phyloP scores from a whole-genome alignment of 92 coral and sea anemone species.

The Blastomussa wellsi region DNA sequence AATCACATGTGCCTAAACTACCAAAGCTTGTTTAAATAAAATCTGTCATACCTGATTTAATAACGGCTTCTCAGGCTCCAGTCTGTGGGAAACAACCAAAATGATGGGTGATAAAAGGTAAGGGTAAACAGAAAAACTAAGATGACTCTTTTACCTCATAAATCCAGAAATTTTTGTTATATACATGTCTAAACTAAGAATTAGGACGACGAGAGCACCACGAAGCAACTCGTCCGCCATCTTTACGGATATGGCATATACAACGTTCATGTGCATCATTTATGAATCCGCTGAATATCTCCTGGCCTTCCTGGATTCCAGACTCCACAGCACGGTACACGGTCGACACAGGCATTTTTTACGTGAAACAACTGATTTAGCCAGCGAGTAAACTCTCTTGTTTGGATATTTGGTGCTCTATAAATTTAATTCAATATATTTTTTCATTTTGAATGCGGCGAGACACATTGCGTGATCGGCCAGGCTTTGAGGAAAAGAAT shows the following conservation, averaged over 20 bases:
- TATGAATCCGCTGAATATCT: background rate
- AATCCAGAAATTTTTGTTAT: background rate
- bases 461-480: too few relatives aligned
- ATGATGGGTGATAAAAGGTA: background rate
- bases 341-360: too few relatives aligned
- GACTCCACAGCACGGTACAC: too few relatives aligned
- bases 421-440: too few relatives aligned
- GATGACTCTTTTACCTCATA: background rate
- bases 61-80: constrained; percentile 36
- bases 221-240: constrained; percentile 10
- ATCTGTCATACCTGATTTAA: constrained; percentile 33
- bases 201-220: background rate
- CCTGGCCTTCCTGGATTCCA: too few relatives aligned
- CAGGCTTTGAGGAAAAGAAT: too few relatives aligned
- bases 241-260: background rate
- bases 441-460: too few relatives aligned
- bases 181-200: background rate
- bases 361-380: too few relatives aligned
- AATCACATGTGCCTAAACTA: too few relatives aligned
- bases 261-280: background rate
- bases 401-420: too few relatives aligned
- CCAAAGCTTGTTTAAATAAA: background rate
- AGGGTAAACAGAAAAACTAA: background rate
- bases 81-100: constrained; percentile 18
- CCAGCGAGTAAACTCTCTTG: too few relatives aligned